Percentiles rank a stretch among this genome's conserved stretches.
Conservation (phyloP, 2,888 invertebrate species). For the Blastobasis adustella region DNA sequence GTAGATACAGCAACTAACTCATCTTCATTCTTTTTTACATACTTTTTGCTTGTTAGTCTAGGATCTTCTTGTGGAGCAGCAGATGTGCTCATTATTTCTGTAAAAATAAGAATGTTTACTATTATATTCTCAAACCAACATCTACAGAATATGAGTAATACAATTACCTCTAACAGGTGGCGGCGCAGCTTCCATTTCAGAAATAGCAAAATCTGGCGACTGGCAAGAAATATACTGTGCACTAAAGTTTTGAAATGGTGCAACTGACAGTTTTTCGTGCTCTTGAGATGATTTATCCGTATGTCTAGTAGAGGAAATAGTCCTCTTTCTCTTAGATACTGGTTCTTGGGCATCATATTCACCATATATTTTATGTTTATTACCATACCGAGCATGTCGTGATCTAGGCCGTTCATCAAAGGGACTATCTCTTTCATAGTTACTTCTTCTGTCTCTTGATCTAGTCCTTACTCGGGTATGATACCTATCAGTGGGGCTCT, state of each 20-base stretch:
- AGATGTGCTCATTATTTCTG: constrained; percentile 48
- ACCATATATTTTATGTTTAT: constrained; percentile 32
- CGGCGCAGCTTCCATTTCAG: constrained; percentile 19
- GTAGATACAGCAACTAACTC: constrained; percentile 31
- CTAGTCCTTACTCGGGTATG: constrained; percentile 17
- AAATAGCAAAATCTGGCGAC: constrained; percentile 45
- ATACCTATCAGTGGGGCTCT: constrained; percentile 35
- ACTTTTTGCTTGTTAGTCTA: constrained; percentile 40
- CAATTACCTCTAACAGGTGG: constrained; percentile 40
- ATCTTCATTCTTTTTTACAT: constrained; percentile 30
- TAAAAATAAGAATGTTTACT: constrained; percentile 17
- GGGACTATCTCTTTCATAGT: constrained; percentile 19
- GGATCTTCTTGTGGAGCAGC: constrained; percentile 44
- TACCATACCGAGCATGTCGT: constrained; percentile 2
- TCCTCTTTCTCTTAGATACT: constrained; percentile 32
- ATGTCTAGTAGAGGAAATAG: constrained; percentile 20
- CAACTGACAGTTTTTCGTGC: no score
- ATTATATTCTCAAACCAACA: background rate
- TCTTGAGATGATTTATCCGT: no score
- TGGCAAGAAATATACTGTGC: constrained; percentile 36
- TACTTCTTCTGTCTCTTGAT: constrained; percentile 23
- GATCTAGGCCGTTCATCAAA: constrained; percentile 25
- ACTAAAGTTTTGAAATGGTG: no score
- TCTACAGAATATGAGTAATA: constrained; percentile 1
- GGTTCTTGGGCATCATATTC: constrained; percentile 33